Evolutionary conservation across 2,797 vertebrate genomes (phyloP), one percentile per base, ranked within the genome.

Genomic region (Eupleurogrammus muticus): DNA sequence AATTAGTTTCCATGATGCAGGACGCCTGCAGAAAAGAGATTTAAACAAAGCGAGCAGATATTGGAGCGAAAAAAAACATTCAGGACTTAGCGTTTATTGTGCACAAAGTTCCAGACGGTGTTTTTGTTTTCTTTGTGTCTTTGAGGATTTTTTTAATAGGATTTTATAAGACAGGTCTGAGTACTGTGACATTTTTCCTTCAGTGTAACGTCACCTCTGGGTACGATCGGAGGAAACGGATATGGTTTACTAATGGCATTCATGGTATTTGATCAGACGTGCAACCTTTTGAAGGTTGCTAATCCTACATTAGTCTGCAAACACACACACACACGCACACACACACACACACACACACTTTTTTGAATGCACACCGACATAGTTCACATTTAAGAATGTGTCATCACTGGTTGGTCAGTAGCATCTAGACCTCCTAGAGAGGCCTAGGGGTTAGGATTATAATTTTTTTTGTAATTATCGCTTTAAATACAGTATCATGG

Each of bases 21-120:
- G 5, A 13, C 23, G 46, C 56, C 63, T 50, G 59, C n/a, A 49
- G 40, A 60, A 20, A 66, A 52, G 49, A n/a, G 1, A 57, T 66
- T 66, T 51, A 46, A 73, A 42, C 24, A 51, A 55, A 66, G 44
- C 28, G 44, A 54, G 23, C 68, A 36, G 21, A 11, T 14, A 55
- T 60, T n/a, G 35, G 21, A 50, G 8, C 49, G 5, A 24, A 65
- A 57, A 28, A n/a, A 23, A 55, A 2, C 8, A 2, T 20, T 61
- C 47, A 47, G 5, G 1, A 1, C n/a, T n/a, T n/a, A n/a, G n/a
- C n/a, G n/a, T 35, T 38, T 60, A 48, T 21, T 19, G 14, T 60
- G 3, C 49, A 1, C 35, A 32, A 77, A 66, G n/a, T 36, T 66
- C 24, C 36, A 12, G 12, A 28, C 62, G 32, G 2, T 66, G 16